These are phyloP conservation scores for Tethea ocularis DNA, from an alignment of 2,888 invertebrate genomes.

Conservation along the genomic window DNA sequence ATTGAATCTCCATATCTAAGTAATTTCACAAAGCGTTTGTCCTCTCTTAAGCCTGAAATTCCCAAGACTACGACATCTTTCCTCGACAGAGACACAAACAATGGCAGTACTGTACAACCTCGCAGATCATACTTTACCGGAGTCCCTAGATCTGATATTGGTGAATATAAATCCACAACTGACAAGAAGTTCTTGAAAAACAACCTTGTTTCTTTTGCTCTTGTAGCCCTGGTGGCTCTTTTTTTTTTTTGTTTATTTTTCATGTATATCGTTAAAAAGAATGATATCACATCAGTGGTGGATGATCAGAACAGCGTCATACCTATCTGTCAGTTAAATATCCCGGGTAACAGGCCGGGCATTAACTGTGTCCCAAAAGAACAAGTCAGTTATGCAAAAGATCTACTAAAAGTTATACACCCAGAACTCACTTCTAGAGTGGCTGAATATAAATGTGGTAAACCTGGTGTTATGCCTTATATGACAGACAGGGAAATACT, in stretches of 20 bases:
- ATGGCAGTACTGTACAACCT: conserved; percentile 64
- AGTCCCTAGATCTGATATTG: conserved; percentile 62
- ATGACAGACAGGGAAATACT: conserved; percentile 86
- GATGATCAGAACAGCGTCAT: conserved; percentile 83
- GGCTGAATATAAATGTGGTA: conserved; percentile 83
- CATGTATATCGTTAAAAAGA: conserved; percentile 87
- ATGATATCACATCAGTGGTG: conserved; percentile 80
- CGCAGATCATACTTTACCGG: conserved; percentile 71
- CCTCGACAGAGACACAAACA: conserved; percentile 67
- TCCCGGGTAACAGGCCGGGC: conserved; percentile 80
- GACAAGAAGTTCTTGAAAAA: conserved; percentile 83
- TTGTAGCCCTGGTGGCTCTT: conserved; percentile 84
- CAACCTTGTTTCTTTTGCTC: conserved; percentile 86
- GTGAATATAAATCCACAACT: conserved; percentile 68
- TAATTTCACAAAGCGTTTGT: conserved; percentile 87
- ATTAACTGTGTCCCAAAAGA: conserved; percentile 87
- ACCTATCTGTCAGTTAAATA: conserved; percentile 82
- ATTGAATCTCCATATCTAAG: conserved; percentile 88
- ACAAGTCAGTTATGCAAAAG: conserved; percentile 85
- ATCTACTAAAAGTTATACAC: conserved; percentile 85
- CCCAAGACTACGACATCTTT: conserved; percentile 51
- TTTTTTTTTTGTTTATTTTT: conserved; percentile 87
- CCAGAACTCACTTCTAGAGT: conserved; percentile 85
- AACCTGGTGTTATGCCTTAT: conserved; percentile 77
- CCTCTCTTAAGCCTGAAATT: conserved; percentile 71